Base-by-base conservation (phyloP, 2,888 invertebrate species). In the Drosophila heteroneura region DNA sequence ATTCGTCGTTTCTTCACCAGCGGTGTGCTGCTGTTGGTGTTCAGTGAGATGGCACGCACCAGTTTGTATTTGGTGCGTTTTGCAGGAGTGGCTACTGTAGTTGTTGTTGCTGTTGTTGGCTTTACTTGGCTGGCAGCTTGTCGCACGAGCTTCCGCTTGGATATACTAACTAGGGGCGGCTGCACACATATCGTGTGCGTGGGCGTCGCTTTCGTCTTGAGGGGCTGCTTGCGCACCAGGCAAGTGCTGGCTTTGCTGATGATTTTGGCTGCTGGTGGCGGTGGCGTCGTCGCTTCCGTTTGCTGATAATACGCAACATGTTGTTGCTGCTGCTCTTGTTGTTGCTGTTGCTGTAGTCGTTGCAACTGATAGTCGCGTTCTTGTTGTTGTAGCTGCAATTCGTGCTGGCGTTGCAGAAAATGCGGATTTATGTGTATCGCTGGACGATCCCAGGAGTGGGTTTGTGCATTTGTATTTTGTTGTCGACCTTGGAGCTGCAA, bases 361-460 rank as follows among this genome's bases (percentile, higher is more conserved):
- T 73, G 69, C 16, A 54, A 51, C 22, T 64, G 69, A 19, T 35
- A 39, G 14, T 39, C 39, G n/a, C n/a, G 44, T 22, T 73, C 59
- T 47, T 71, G 66, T 39, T 76, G 63, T 35, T 41, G 67, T 41
- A 32, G 14, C 49, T 63, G 64, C 47, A 60, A 41, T 49, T 72
- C 82, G 6, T 28, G 94, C 93, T 37, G 87, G 5, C 81, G 84
- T 54, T 82, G 80, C 26, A 93, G 63, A 69, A 94, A 93, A 30
- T 91, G 79, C 5, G 93, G 94, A 85, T 94, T 94, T 63, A 94
- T 92, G 61, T 94, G 93, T 61, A 93, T 92, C 10, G 91, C 88
- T 54, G 86, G 76, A n/a, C 83, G 51, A 30, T 81, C 63, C 56
- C 63, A 70, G 14, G 67, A 72, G 12, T 67, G 70, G 4, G 28